Evolutionary conservation across 2,113 vertebrate species (phyloP), one percentile per base, ranked within the genome.

Genomic region (Corynorhinus townsendii): DNA sequence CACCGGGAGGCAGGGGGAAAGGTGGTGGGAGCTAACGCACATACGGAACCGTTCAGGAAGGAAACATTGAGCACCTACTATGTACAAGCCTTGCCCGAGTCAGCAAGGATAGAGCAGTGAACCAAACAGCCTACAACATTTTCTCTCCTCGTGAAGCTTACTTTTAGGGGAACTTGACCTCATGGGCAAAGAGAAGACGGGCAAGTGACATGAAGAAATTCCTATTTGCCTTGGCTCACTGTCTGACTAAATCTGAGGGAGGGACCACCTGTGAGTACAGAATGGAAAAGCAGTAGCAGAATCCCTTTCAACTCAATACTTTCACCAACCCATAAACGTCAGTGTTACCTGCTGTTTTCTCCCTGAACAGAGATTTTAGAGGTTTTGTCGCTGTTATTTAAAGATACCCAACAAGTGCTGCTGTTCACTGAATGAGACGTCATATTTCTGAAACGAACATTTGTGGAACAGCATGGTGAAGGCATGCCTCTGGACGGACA

Each of bases 401-500:
- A 89, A 93, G 87, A 97, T 86, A 87, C 95, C 94, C 88, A 80
- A 95, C 47, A 47, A n/a, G 68, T 66, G 35, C 71, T 45, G 94
- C 69, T 86, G 96, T 89, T 64, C 84, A 19, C 45, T 54, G 45
- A 59, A 0, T 4, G 20, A 92, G 62, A 90, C 4, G 7, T 89
- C 75, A 2, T 64, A 17, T 93, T 96, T 94, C 33, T 82, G 93
- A 59, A 86, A 64, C 95, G 80, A 89, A 97, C 93, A 49, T 93
- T 96, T 95, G 84, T 82, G 93, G 88, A 97, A 22, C 88, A 96
- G 86, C 81, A 77, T n/a, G 73, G 91, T 95, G 93, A 93, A 95
- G 96, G 94, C 83, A 17, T 38, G 77, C 45, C 87, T 89, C 80
- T 45, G 92, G 89, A 97, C 69, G 94, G 95, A 94, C 96, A 56